These are phyloP conservation scores for Megaleporinus macrocephalus DNA, from an alignment of 2,113 vertebrate genomes.

Conservation along the genomic window DNA sequence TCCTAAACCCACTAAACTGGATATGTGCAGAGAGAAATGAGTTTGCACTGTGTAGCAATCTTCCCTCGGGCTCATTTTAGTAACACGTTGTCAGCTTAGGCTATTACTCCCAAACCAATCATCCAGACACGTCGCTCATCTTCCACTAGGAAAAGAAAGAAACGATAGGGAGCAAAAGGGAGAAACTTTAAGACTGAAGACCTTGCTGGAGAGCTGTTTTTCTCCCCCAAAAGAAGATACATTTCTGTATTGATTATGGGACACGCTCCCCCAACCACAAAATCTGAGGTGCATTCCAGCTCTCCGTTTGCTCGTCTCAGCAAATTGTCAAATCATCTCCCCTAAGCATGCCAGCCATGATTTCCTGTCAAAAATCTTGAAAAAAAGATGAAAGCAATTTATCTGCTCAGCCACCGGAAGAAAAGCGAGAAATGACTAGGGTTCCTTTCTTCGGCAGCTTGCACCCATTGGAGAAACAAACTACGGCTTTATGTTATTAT, in stretches of 20 bases:
- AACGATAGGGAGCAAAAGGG: not conserved
- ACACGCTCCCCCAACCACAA: conserved; percentile 20
- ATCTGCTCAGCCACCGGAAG: not conserved
- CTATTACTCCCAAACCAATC: conserved; percentile 12
- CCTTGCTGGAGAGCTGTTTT: not conserved
- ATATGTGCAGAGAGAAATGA: conserved; percentile 1
- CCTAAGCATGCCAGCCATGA: conserved; percentile 3
- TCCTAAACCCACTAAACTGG: conserved; percentile 11
- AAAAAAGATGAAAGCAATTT: conserved; percentile 33
- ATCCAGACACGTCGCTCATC: conserved; percentile 10
- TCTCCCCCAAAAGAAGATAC: not conserved
- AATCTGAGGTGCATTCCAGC: conserved; percentile 23
- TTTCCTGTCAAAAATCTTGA: conserved; percentile 13
- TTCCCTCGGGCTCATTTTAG: not conserved
- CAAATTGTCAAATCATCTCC: conserved; percentile 42
- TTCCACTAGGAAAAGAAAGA: not conserved
- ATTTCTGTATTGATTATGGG: conserved; percentile 34
- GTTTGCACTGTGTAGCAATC: not conserved
- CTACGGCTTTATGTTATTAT: not conserved
- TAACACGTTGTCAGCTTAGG: conserved; percentile 16
- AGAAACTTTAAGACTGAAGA: not conserved
- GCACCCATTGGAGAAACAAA: not conserved
- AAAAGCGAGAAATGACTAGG: not conserved
- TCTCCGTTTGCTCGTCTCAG: not conserved
- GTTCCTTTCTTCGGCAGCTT: not conserved